These are phyloP conservation scores for Siniperca undulata DNA, from an alignment of 2,797 vertebrate species.

Conservation along the genomic window DNA sequence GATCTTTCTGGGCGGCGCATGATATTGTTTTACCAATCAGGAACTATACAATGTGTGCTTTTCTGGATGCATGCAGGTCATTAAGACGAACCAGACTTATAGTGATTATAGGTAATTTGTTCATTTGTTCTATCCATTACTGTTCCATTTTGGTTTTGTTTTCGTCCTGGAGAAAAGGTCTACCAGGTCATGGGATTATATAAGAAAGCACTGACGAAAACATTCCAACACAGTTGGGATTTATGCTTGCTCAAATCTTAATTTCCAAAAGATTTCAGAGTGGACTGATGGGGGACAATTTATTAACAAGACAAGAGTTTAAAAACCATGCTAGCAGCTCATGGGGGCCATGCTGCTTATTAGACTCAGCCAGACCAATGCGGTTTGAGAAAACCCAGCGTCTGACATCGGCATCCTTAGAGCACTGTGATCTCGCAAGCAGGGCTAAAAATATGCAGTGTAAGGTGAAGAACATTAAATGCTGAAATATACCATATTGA, in stretches of 20 bases:
- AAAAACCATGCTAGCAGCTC: neutral
- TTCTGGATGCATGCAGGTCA: neutral
- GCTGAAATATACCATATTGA: slow-evolving; percentile 65
- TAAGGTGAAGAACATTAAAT: slow-evolving; percentile 49
- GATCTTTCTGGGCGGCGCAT: no score
- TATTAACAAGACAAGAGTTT: neutral
- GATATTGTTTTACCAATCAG: neutral
- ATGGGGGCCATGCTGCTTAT: neutral
- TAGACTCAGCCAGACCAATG: neutral
- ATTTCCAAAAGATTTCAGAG: no score
- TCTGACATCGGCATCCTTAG: slow-evolving; percentile 27
- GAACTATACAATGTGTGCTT: neutral
- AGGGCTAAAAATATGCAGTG: slow-evolving; percentile 56
- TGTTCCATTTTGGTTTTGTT: neutral
- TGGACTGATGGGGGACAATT: neutral
- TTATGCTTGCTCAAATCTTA: neutral
- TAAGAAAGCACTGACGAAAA: neutral
- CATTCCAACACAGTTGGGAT: neutral
- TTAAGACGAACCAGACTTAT: neutral
- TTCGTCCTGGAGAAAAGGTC: neutral
- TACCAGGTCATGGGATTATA: no score
- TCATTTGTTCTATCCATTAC: neutral
- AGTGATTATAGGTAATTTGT: neutral
- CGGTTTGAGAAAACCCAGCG: neutral
- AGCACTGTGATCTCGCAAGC: slow-evolving; percentile 29